Evolutionary conservation across 2,797 vertebrate genomes (phyloP), one percentile per base, ranked within the genome.

Genomic region (Siniperca obscura): DNA sequence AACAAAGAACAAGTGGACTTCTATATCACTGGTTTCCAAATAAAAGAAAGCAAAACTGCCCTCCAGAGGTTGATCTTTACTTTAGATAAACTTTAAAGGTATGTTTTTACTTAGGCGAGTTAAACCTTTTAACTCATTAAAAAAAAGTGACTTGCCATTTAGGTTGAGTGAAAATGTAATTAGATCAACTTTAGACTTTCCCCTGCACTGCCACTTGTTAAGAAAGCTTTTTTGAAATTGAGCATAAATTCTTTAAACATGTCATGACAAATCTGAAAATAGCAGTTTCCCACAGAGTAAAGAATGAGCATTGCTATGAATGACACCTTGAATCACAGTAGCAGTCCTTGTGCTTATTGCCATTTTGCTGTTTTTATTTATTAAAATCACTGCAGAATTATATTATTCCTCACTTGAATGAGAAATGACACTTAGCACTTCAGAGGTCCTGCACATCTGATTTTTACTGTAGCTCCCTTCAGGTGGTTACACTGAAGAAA

Each of bases 361-460:
- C 22, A 56, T 50, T 48, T 13, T 73, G 25, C 21, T 59, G 0
- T 3, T 38, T 78, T 68, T 76, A 74, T 76, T 77, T 72, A 55
- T 0, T 40, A n/a, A 74, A 81, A 66, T 75, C 48, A 19, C 22
- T 50, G 69, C n/a, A 12, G 40, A 56, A 17, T 79, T 72, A 5
- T 46, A 11, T 69, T 70, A 57, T 78, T 68, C 16, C 50, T 67
- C 7, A 44, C 57, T 82, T 72, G 12, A 78, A 66, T 70, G 57
- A 69, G 12, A 70, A 87, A 76, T 27, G 5, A 50, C 46, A 68
- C 19, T 16, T 36, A 12, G 53, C 34, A 55, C 50, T 71, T 50
- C 30, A 70, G 61, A 46, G 13, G 57, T 73, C 27, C 50, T 52
- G 13, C 64, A 42, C 60, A 50, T 75, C 1, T 60, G 36, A 9